Evolutionary conservation across 2,888 invertebrate species (phyloP).

Genomic region (Lymantria monacha): DNA sequence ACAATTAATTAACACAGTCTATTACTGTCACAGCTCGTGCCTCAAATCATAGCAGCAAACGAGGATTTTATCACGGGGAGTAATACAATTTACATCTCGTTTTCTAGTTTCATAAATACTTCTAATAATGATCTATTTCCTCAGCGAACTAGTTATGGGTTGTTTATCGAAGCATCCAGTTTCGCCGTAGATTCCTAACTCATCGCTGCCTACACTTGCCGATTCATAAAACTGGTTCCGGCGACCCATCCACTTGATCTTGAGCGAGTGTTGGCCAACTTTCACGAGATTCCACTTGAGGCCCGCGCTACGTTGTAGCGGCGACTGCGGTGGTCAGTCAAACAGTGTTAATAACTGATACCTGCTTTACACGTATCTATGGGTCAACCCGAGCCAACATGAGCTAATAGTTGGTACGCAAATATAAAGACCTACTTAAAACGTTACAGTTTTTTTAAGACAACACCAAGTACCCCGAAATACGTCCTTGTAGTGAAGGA

Average conservation of each 20-base stretch:
- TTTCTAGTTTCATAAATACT: conserved; percentile 25
- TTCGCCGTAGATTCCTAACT: conserved; percentile 40
- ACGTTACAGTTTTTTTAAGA: too few species aligned
- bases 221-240: conserved; percentile 68
- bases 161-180: conserved; percentile 23
- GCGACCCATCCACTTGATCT: conserved; percentile 69
- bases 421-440: background rate
- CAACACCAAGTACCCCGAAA: too few species aligned
- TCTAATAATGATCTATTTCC: conserved; percentile 35
- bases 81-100: conserved; percentile 21
- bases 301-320: conserved; percentile 33
- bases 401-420: conserved; percentile 12
- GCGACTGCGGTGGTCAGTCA: background rate
- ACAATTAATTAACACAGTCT: background rate
- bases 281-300: conserved; percentile 76
- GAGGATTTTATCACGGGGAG: conserved; percentile 22
- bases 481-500: too few species aligned
- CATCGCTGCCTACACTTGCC: conserved; percentile 60
- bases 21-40: conserved; percentile 14
- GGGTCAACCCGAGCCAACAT: background rate
- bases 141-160: conserved; percentile 27
- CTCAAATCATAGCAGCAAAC: conserved; percentile 4
- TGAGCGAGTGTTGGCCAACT: conserved; percentile 70
- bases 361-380: conserved; percentile 9
- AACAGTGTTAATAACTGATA: conserved; percentile 53